Percentiles rank a stretch among this genome's conserved stretches.
Evolutionary conservation across 2,888 invertebrate genomes (phyloP).

Genomic region (Luffia ferchaultella): DNA sequence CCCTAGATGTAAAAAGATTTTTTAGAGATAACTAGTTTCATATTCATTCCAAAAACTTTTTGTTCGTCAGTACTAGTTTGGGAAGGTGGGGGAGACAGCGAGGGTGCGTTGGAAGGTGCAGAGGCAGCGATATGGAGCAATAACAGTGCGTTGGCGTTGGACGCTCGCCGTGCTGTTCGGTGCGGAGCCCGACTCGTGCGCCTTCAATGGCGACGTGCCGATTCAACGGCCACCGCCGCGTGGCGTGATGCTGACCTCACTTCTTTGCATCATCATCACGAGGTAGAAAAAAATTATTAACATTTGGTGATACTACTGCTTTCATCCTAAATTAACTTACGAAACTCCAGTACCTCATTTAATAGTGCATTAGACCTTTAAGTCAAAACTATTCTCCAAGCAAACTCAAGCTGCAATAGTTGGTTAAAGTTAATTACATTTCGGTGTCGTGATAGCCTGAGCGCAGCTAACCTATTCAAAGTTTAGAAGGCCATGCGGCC

Average conservation of each 20-base stretch:
- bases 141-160: conserved; percentile 49
- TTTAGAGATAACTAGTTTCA: no score
- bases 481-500: no score
- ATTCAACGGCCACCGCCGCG: conserved; percentile 26
- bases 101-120: conserved; percentile 39
- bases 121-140: conserved; percentile 60
- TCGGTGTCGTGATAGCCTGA: no score
- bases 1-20: no score
- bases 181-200: conserved; percentile 53
- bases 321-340: no score
- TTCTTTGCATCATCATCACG: conserved; percentile 49
- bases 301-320: no score
- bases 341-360: no score
- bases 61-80: conserved; percentile 41
- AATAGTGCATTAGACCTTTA: not conserved
- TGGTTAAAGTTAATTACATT: no score
- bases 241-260: conserved; percentile 58
- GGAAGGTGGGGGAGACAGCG: conserved; percentile 49
- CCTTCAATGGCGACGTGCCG: conserved; percentile 51
- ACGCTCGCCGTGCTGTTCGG: conserved; percentile 48
- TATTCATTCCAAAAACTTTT: no score
- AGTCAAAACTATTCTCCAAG: not conserved
- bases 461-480: no score
- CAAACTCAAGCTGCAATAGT: no score
- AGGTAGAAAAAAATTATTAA: no score